Percentiles rank a stretch among this genome's conserved stretches.
Conservation (phyloP, 2,888 invertebrate genomes). For the Eubasilissa splendida region DNA sequence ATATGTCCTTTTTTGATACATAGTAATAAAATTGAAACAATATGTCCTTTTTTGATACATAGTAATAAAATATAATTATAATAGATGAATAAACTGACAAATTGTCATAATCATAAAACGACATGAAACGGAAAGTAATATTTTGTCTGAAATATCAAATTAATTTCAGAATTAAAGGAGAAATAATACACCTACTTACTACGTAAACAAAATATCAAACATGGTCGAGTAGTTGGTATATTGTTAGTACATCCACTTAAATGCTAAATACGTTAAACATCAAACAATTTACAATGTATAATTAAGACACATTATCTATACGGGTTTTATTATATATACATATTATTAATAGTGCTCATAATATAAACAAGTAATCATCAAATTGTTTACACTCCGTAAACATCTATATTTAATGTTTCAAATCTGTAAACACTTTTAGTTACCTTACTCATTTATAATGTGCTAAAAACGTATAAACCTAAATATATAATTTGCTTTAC, state of each 20-base stretch:
- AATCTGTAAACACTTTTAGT: neutral
- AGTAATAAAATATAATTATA: no score
- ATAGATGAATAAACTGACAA: no score
- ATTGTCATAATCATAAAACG: no score
- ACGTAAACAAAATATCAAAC: no score
- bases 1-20: no score
- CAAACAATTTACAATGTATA: neutral
- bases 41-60: no score
- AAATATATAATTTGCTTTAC: neutral
- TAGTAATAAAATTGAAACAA: no score
- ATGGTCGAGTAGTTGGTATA: no score
- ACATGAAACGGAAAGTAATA: no score
- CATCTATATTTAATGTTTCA: neutral
- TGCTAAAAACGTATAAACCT: slow-evolving; percentile 18
- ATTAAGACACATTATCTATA: slow-evolving; percentile 11
- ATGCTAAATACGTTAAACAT: slow-evolving; percentile 1
- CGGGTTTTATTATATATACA: slow-evolving; percentile 8
- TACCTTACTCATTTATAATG: neutral
- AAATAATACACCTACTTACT: no score
- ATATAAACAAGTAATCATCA: neutral
- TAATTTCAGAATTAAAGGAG: no score
- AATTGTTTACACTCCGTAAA: slow-evolving; percentile 4
- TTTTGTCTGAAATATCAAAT: no score
- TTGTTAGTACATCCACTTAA: slow-evolving; percentile 13
- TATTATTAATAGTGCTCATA: slow-evolving; percentile 33